Conservation (phyloP, 2,797 vertebrate species). For the Gymnoscopelus braueri region DNA sequence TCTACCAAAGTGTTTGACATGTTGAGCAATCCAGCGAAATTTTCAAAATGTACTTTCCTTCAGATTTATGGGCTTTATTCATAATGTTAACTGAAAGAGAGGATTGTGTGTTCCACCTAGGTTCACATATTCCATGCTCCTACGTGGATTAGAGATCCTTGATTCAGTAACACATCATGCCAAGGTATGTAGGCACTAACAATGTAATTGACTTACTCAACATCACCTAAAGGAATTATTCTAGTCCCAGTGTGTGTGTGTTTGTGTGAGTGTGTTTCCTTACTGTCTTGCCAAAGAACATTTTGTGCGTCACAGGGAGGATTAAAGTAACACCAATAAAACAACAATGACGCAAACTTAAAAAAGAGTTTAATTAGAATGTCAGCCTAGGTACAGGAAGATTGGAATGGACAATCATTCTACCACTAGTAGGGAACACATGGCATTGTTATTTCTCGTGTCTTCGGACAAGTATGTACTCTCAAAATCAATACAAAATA, state of each 20-base stretch:
- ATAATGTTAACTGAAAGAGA: neutral
- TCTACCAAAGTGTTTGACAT: too few relatives aligned
- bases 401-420: conserved; percentile 13
- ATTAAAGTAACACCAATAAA: neutral
- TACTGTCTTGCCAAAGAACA: too few relatives aligned
- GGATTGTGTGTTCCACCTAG: neutral
- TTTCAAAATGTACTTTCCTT: neutral
- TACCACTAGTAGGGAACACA: conserved; percentile 22
- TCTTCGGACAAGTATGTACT: conserved; percentile 29
- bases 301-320: neutral
- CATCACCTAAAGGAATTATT: neutral
- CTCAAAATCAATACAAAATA: conserved; percentile 36
- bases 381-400: conserved; percentile 23
- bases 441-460: conserved; percentile 25
- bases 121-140: neutral
- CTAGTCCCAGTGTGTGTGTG: neutral
- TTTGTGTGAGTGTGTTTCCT: neutral
- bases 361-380: conserved; percentile 59
- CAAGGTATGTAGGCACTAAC: conserved; percentile 1
- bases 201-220: neutral
- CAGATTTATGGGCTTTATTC: too few relatives aligned
- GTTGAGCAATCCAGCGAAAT: too few relatives aligned
- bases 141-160: neutral
- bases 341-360: conserved; percentile 26
- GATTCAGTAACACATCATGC: conserved; percentile 12